These are phyloP conservation scores for Scatophagus argus DNA, from an alignment of 2,113 vertebrate species.

Conservation along the genomic window DNA sequence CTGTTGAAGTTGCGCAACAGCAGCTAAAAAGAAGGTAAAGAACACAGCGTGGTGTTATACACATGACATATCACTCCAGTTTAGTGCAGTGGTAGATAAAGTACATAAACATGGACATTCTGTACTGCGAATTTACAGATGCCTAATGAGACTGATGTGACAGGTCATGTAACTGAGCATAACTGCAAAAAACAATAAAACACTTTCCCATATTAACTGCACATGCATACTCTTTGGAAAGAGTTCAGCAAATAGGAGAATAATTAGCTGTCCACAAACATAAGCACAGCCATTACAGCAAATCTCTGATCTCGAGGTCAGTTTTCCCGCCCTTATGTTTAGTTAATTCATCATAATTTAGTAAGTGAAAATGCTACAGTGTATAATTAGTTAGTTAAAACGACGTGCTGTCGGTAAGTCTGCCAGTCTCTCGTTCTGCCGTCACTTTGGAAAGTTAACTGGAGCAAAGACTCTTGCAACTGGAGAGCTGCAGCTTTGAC, in stretches of 20 bases:
- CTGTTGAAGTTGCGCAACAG: conserved; percentile 94
- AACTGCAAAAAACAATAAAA: conserved; percentile 12
- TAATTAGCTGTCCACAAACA: neutral
- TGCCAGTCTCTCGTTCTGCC: conserved; percentile 16
- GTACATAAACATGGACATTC: neutral
- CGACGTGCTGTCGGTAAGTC: neutral
- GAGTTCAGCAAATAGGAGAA: neutral
- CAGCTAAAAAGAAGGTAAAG: conserved; percentile 84
- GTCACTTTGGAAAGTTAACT: conserved; percentile 42
- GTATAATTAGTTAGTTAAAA: conserved; percentile 14
- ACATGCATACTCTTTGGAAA: neutral
- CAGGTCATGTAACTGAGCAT: neutral
- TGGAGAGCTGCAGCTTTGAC: conserved; percentile 36
- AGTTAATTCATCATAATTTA: conserved; percentile 18
- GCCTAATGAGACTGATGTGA: neutral
- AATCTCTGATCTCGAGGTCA: neutral
- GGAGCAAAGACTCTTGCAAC: conserved; percentile 15
- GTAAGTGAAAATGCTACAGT: neutral
- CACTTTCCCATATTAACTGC: conserved; percentile 10
- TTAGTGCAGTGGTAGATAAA: neutral
- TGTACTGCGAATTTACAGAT: neutral
- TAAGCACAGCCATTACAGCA: neutral
- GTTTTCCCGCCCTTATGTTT: conserved; percentile 21
- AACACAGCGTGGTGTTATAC: neutral
- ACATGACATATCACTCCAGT: neutral